These are phyloP conservation scores for Micropterix aruncella DNA, from an alignment of 2,888 invertebrate genomes.

Conservation along the genomic window DNA sequence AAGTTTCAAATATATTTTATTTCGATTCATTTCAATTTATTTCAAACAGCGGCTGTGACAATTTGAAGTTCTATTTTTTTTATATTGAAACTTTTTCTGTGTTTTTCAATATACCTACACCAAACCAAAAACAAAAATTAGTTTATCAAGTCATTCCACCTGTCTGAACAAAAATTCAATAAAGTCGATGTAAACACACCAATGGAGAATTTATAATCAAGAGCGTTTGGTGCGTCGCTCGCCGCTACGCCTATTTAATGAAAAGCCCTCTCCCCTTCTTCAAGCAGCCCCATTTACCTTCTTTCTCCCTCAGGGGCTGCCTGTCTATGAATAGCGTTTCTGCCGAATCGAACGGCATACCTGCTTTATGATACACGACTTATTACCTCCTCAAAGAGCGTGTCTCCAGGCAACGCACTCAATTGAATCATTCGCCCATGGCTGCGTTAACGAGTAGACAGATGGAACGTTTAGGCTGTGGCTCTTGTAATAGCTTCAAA, in stretches of 20 bases:
- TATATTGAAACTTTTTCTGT: no score
- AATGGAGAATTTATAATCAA: neutral
- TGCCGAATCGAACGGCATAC: neutral
- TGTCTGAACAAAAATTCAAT: neutral
- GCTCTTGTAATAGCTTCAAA: neutral
- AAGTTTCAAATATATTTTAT: no score
- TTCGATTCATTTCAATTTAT: no score
- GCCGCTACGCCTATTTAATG: neutral
- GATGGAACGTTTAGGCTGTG: neutral
- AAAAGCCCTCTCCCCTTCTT: neutral
- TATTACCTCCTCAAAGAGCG: neutral
- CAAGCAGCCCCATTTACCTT: neutral
- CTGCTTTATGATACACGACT: neutral
- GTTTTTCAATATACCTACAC: no score
- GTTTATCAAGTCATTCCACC: neutral
- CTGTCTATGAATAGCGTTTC: no score
- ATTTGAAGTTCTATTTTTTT: no score
- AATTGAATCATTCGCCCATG: neutral
- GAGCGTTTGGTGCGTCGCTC: neutral
- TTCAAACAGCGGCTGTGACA: no score
- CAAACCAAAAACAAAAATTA: no score
- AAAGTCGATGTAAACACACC: no score
- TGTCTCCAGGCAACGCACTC: neutral
- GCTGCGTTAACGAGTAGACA: neutral
- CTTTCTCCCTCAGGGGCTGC: no score